Evolutionary conservation across 2,888 invertebrate species (phyloP).

Genomic region (Phyto melanocephala): DNA sequence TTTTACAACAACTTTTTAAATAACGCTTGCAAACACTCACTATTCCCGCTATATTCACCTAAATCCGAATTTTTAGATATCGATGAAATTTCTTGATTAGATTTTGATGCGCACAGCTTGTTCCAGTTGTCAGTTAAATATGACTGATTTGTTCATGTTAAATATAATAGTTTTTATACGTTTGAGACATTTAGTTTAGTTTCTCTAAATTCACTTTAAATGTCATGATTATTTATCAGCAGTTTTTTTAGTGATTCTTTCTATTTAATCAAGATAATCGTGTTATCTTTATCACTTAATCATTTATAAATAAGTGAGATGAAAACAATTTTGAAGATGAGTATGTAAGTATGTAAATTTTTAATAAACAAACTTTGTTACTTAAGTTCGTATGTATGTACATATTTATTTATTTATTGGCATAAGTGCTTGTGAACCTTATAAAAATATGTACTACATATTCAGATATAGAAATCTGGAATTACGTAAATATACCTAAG

Average conservation of each 20-base stretch:
- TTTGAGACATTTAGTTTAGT: background rate
- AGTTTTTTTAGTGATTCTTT: background rate
- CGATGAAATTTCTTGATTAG: background rate
- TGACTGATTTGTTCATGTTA: conserved; percentile 25
- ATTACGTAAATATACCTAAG: no score
- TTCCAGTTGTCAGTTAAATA: background rate
- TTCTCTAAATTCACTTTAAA: conserved; percentile 15
- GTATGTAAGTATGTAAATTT: no score
- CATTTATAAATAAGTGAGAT: background rate
- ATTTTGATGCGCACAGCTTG: conserved; percentile 42
- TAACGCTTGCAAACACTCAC: background rate
- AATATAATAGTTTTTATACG: conserved; percentile 45
- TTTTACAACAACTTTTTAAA: background rate
- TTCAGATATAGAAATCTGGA: background rate
- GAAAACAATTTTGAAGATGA: background rate
- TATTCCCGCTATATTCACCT: background rate
- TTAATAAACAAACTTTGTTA: background rate
- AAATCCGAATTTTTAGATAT: conserved; percentile 10
- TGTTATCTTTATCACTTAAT: conserved; percentile 22
- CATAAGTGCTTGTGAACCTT: no score
- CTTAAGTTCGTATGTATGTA: background rate
- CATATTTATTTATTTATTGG: background rate
- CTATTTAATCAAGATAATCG: conserved; percentile 15
- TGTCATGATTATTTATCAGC: conserved; percentile 50
- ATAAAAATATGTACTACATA: background rate